Percentiles rank a stretch among this genome's conserved stretches.
Conservation (phyloP, 2,888 invertebrate genomes). For the Acanthococcus lagerstroemiae region DNA sequence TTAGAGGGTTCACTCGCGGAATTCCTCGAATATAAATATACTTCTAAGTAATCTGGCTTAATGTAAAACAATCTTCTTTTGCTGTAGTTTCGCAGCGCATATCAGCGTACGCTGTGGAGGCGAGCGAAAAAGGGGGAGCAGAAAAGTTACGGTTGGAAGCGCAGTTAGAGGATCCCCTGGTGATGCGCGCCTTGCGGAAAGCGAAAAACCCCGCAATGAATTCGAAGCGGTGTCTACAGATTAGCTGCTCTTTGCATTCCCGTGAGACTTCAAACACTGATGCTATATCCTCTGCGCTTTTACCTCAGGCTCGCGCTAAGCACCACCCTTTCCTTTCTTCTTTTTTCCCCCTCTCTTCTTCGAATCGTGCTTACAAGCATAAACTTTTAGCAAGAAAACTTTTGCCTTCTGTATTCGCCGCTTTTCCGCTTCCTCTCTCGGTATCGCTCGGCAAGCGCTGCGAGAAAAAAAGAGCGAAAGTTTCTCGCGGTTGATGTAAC, state of each 20-base stretch:
- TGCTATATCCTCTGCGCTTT: neutral
- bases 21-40: neutral
- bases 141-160: slow-evolving; percentile 26
- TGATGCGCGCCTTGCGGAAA: slow-evolving; percentile 19
- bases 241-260: slow-evolving; percentile 27
- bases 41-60: slow-evolving; percentile 8
- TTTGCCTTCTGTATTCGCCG: neutral
- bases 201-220: slow-evolving; percentile 29
- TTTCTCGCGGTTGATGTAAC: neutral
- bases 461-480: neutral
- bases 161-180: slow-evolving; percentile 16
- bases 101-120: neutral
- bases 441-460: too few relatives aligned
- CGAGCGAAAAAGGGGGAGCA: neutral
- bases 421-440: neutral
- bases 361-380: neutral
- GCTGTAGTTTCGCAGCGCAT: neutral
- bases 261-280: slow-evolving; percentile 24
- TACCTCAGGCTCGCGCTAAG: neutral
- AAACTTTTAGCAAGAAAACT: neutral
- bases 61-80: slow-evolving; percentile 7
- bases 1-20: too few relatives aligned
- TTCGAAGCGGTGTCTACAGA: slow-evolving; percentile 30
- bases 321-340: slow-evolving; percentile 7
- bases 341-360: neutral